A percentile compares a stretch with the other conserved stretches of the same genome.
Conservation (phyloP, 2,797 vertebrate species). For the Falco biarmicus region DNA sequence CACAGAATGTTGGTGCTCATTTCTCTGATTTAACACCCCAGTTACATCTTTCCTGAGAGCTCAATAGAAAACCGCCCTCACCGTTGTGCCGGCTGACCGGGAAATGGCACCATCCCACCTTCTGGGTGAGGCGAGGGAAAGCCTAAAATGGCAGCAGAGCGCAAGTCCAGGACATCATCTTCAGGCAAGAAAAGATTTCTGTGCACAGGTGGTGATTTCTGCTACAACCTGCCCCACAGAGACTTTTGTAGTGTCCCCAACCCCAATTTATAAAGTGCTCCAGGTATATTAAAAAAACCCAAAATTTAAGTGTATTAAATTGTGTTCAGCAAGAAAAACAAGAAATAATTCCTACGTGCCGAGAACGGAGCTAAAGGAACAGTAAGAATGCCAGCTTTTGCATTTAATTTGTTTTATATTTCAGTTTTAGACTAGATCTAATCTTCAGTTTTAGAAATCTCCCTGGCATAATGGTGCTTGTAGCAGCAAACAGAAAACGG, state of each 20-base stretch:
- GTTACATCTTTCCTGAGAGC: neutral
- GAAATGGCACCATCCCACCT: neutral
- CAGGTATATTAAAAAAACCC: neutral
- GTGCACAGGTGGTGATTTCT: neutral
- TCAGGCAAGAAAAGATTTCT: neutral
- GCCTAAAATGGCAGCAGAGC: neutral
- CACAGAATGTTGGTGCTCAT: accelerated
- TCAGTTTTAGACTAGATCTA: neutral
- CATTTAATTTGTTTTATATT: neutral
- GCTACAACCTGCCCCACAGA: accelerated
- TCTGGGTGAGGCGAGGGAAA: neutral
- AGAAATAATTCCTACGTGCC: neutral
- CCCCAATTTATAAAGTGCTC: neutral
- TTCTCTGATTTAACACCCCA: neutral
- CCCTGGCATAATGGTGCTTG: neutral
- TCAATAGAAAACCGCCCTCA: neutral
- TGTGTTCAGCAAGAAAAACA: neutral
- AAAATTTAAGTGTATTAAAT: neutral
- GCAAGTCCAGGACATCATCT: neutral
- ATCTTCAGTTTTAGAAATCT: neutral
- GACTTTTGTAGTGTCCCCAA: neutral
- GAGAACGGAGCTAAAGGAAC: neutral
- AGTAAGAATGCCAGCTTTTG: neutral
- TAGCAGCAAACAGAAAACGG: neutral
- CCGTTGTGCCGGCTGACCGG: neutral